These are phyloP conservation scores for Tribolium freemani DNA, from an alignment of 2,888 invertebrate genomes.

Conservation along the genomic window DNA sequence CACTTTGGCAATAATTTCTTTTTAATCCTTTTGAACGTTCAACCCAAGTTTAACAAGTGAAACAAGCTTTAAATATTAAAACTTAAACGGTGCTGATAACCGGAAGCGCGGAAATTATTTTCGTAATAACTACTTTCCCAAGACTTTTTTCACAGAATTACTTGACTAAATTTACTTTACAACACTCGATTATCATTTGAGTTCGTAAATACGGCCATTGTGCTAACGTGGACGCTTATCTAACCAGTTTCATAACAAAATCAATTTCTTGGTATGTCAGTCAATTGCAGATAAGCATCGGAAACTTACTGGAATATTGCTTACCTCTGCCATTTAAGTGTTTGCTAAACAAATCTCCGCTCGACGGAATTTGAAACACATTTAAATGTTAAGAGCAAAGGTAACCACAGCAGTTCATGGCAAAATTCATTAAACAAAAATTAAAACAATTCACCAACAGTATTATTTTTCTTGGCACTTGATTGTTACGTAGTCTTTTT, in stretches of 20 bases:
- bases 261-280: conserved; percentile 16
- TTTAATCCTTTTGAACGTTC: conserved; percentile 7
- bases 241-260: conserved; percentile 9
- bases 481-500: no score
- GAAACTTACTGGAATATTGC: not conserved
- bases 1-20: conserved; percentile 7
- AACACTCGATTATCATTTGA: not conserved
- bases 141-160: no score
- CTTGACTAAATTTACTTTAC: not conserved
- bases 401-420: conserved; percentile 7
- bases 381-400: conserved; percentile 8
- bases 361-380: conserved; percentile 21
- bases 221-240: not conserved
- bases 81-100: conserved; percentile 2
- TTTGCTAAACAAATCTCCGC: conserved; percentile 11
- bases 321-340: conserved; percentile 9
- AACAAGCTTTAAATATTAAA: conserved; percentile 8
- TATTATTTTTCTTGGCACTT: no score
- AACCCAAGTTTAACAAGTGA: conserved; percentile 6
- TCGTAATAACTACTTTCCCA: not conserved
- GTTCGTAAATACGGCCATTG: not conserved
- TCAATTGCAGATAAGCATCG: conserved; percentile 18
- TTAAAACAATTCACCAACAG: no score
- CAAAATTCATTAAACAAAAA: no score
- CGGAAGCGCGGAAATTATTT: not conserved